Conservation (phyloP, 2,797 vertebrate species). For the Syngnathus rostellatus region DNA sequence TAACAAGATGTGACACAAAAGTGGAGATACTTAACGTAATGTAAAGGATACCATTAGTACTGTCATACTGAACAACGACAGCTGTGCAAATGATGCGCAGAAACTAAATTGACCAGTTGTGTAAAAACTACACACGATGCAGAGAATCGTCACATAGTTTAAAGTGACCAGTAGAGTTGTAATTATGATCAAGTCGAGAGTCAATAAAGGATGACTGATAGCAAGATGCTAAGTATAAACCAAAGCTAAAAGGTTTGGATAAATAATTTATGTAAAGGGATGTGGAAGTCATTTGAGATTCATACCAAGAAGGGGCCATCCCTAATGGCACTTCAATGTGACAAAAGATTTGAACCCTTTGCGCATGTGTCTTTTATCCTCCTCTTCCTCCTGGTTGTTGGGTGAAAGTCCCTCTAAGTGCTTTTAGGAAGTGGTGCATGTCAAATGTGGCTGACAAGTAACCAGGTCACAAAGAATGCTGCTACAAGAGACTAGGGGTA, state of each 20-base stretch:
- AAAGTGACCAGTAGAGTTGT: no score
- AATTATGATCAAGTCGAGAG: not conserved
- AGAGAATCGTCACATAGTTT: no score
- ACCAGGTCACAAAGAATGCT: slow-evolving; percentile 55
- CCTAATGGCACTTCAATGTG: not conserved
- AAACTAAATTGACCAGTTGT: no score
- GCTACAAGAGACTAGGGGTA: slow-evolving; percentile 43
- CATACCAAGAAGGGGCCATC: not conserved
- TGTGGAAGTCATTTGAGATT: not conserved
- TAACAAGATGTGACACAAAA: no score
- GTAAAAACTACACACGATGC: no score
- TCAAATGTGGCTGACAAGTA: slow-evolving; percentile 61
- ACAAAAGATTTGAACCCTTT: not conserved
- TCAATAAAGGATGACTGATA: not conserved
- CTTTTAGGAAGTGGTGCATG: slow-evolving; percentile 60
- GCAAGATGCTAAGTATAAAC: not conserved
- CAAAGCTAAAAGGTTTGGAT: not conserved
- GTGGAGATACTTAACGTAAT: no score
- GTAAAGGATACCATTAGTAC: no score
- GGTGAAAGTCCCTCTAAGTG: slow-evolving; percentile 48
- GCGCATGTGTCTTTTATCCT: not conserved
- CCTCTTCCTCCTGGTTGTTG: slow-evolving; percentile 4
- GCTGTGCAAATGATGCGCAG: no score
- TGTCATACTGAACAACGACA: no score
- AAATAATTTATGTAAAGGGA: not conserved